Conservation (phyloP, 2,113 vertebrate species). For the Sialia sialis region DNA sequence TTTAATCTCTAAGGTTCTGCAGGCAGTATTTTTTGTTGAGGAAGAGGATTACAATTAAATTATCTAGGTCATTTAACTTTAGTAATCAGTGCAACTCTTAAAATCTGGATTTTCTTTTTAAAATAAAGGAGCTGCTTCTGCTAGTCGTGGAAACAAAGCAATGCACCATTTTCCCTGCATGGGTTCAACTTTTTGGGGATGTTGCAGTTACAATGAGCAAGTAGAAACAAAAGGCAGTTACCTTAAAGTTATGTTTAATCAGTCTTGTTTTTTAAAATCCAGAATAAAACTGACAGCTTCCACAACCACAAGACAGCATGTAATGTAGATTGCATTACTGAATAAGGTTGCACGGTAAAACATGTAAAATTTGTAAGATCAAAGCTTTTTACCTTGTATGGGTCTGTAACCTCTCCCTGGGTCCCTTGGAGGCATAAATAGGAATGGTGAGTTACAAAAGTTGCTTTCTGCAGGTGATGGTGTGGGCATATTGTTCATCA, state of each 20-base stretch:
- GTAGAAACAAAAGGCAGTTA: not conserved
- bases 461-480: not conserved
- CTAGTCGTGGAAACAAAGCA: not conserved
- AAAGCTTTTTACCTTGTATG: not conserved
- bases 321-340: not conserved
- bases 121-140: not conserved
- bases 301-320: not conserved
- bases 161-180: not conserved
- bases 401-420: not conserved
- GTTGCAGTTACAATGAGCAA: not conserved
- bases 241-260: not conserved
- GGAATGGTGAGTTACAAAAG: not conserved
- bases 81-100: not conserved
- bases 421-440: not conserved
- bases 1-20: not conserved
- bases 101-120: not conserved
- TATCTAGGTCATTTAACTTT: slow-evolving; percentile 17
- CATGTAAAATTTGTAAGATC: not conserved
- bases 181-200: not conserved
- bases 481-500: not conserved
- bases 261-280: not conserved
- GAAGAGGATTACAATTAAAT: not conserved
- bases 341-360: not conserved
- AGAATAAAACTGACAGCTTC: not conserved
- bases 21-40: not conserved